Base-by-base conservation (phyloP, 2,888 invertebrate species). In the Sarcophaga caerulescens region DNA sequence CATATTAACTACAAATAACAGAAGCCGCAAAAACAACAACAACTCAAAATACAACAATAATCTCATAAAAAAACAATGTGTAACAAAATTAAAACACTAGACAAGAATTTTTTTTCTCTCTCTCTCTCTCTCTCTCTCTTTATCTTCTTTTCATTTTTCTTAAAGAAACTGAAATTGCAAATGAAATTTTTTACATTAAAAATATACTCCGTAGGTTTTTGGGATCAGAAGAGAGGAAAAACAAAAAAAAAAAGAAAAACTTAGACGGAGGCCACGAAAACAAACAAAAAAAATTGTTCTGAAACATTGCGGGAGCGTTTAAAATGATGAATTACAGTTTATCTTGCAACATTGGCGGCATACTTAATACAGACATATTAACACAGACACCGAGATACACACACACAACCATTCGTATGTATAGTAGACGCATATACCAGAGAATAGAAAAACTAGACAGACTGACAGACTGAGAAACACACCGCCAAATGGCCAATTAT, bases 311-410 rank as follows among this genome's bases (percentile, higher is more conserved):
- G 85, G 88, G 87, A 87, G 87, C 88, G 88, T 88, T 89, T 89
- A 88, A 88, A 88, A 87, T 89, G 89, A 88, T 89, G 89, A 88
- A 89, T 89, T 89, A 88, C 88, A 86, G 80, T 87, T 88, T 87
- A 77, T 83, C 84, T 79, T 85, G 85, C 87, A 88, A 89, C 84
- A 87, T 88, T 88, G 88, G 88, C 87, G 88, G 87, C 85, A 85
- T 83, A 78, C 83, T 83, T 75, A 85, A 87, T 81, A 65, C 77
- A 66, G 60, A 45, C 76, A 82, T 65, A 76, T 17, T 45, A 68
- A 65, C 62, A 25, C 68, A 76, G 19, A 68, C 66, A 75, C 19
- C 52, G 12, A 3, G 0, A 11, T 47, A 47, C 47, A 74, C 14
- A 81, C 73, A 52, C 4, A 65, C 25, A n/a, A 8, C 57, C 8